A percentile compares a stretch with the other conserved stretches of the same genome.
phyloP scores from a whole-genome alignment of 2,888 invertebrate species.

The Caenorhabditis parvicauda region DNA sequence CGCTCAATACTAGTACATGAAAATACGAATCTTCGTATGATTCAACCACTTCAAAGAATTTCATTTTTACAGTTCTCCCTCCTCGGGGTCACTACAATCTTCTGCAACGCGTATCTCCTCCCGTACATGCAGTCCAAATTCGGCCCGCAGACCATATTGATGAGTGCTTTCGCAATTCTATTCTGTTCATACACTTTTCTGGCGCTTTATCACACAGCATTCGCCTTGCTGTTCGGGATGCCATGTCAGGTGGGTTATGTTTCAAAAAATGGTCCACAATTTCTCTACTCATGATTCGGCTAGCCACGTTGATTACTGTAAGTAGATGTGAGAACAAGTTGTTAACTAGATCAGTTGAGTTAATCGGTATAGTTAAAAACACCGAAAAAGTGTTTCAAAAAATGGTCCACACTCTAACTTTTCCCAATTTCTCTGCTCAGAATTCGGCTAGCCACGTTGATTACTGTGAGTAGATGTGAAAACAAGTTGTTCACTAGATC shows the following conservation, averaged over 20 bases:
- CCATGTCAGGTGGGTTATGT: constrained; percentile 44
- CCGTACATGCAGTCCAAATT: constrained; percentile 39
- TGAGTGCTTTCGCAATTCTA: constrained; percentile 33
- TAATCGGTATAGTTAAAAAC: too few relatives aligned
- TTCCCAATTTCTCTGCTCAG: too few relatives aligned
- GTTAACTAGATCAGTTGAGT: too few relatives aligned
- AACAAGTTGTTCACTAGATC: too few relatives aligned
- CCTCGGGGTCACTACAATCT: constrained; percentile 45
- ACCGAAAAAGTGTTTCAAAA: too few relatives aligned
- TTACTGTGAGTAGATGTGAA: too few relatives aligned
- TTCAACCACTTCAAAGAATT: neutral
- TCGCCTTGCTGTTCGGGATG: constrained; percentile 44
- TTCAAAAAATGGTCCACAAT: neutral
- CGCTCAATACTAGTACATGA: too few relatives aligned
- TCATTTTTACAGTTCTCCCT: constrained; percentile 24
- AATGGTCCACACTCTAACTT: too few relatives aligned
- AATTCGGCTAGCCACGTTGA: too few relatives aligned
- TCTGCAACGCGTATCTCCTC: constrained; percentile 46
- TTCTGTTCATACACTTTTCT: constrained; percentile 38
- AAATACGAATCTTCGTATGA: too few relatives aligned
- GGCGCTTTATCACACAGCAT: constrained; percentile 28
- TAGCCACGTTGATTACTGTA: too few relatives aligned
- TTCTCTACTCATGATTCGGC: neutral
- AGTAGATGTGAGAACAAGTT: too few relatives aligned
- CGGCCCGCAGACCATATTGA: constrained; percentile 39